These are phyloP conservation scores for Sebastes dallii DNA, from an alignment of 2,797 vertebrate species.

Conservation along the genomic window DNA sequence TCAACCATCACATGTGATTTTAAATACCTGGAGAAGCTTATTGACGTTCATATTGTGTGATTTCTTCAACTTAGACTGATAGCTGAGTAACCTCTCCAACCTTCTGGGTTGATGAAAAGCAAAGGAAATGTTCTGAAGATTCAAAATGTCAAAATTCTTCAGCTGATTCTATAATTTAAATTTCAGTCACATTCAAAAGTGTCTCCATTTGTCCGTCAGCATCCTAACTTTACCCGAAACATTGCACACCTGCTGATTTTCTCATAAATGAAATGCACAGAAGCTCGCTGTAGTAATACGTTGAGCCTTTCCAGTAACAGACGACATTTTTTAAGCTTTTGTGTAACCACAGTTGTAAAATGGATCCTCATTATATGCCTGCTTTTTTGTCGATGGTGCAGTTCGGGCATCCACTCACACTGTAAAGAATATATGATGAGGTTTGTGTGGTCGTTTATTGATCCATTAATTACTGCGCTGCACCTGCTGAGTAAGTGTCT, in stretches of 20 bases:
- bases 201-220: background rate
- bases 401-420: conserved; percentile 61
- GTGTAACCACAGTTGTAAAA: conserved; percentile 55
- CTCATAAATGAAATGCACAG: conserved; percentile 2
- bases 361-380: conserved; percentile 61
- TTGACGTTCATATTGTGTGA: background rate
- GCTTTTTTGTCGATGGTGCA: conserved; percentile 72
- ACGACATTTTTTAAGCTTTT: conserved; percentile 46
- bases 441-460: conserved; percentile 72
- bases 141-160: background rate
- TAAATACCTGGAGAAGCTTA: background rate
- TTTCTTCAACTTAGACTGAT: background rate
- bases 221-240: background rate
- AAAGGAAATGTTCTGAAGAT: background rate
- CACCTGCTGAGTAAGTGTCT: conserved; percentile 76
- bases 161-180: background rate
- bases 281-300: background rate
- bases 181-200: background rate
- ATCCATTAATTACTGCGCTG: conserved; percentile 75
- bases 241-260: background rate
- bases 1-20: background rate
- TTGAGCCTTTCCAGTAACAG: conserved; percentile 44
- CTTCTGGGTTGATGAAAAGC: background rate
- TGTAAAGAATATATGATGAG: conserved; percentile 71
- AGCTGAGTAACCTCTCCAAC: background rate